Conservation (phyloP, 2,797 vertebrate species). For the Alca torda region DNA sequence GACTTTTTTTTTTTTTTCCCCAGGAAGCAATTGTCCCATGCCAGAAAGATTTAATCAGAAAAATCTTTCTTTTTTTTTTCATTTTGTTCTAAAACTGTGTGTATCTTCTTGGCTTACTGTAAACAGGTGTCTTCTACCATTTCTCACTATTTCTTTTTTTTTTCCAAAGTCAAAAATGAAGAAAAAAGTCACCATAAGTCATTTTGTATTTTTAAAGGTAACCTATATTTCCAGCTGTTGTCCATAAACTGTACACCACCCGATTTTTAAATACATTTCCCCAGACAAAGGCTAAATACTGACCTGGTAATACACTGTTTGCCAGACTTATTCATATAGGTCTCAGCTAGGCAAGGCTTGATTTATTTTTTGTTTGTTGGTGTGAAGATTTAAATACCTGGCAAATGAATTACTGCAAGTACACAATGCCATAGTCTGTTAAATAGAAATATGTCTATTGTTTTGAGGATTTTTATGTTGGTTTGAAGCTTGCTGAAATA, state of each 20-base stretch:
- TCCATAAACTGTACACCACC: not conserved
- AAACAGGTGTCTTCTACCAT: not conserved
- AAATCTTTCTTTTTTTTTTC: not conserved
- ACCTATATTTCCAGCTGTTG: not conserved
- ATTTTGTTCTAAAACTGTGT: not conserved
- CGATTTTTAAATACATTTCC: not conserved
- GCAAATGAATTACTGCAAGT: not conserved
- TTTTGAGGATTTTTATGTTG: not conserved
- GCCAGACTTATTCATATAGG: not conserved
- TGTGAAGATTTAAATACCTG: not conserved
- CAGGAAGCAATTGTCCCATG: not conserved
- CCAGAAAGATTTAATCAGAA: not conserved
- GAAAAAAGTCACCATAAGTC: rapidly evolving
- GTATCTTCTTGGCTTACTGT: not conserved
- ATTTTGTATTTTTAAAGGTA: not conserved
- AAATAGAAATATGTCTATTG: not conserved
- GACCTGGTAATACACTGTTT: not conserved
- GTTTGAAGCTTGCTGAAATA: not conserved
- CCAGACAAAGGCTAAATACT: not conserved
- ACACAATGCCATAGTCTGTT: not conserved
- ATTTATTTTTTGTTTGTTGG: not conserved
- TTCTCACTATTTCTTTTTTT: not conserved
- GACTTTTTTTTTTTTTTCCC: too few species aligned
- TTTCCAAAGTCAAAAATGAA: not conserved
- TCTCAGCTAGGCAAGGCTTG: not conserved